Conservation (phyloP, 2,888 invertebrate species). For the Dendrolimus pini region DNA sequence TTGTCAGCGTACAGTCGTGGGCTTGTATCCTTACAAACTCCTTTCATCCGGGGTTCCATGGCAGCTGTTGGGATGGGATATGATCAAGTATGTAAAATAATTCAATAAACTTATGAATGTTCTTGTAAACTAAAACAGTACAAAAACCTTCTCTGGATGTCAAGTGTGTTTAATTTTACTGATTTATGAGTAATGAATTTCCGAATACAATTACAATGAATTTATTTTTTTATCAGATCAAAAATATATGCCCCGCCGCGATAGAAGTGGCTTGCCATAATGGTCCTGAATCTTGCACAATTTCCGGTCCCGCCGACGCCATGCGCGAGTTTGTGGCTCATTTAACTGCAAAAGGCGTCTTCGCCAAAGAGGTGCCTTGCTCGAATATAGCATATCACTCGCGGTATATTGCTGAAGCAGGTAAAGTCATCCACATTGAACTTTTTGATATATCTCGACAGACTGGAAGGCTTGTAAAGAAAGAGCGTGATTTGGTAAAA, state of each 20-base stretch:
- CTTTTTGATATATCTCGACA: not conserved
- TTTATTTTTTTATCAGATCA: too few species aligned
- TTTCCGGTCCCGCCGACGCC: conserved; percentile 82
- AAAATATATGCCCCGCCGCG: conserved; percentile 23
- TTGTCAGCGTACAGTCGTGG: conserved; percentile 86
- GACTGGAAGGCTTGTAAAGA: not conserved
- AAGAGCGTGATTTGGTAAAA: not conserved
- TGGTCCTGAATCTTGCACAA: conserved; percentile 80
- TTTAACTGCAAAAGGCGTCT: conserved; percentile 44
- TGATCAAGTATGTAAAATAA: conserved; percentile 40
- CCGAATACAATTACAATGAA: too few species aligned
- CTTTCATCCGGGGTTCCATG: conserved; percentile 84
- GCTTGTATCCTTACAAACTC: conserved; percentile 78
- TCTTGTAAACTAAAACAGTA: too few species aligned
- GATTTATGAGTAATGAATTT: too few species aligned
- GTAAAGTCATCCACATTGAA: conserved; percentile 30
- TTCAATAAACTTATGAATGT: too few species aligned
- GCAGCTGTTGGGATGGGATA: conserved; percentile 85
- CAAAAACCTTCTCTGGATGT: too few species aligned
- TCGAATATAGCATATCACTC: conserved; percentile 94
- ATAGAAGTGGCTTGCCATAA: conserved; percentile 73
- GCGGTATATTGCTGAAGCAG: conserved; percentile 83
- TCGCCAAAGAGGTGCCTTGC: conserved; percentile 69
- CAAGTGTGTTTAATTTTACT: too few species aligned
- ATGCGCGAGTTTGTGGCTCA: conserved; percentile 75